Conservation (phyloP, 35 echinoderm and acorn worm genomes). For the Diadema setosum region DNA sequence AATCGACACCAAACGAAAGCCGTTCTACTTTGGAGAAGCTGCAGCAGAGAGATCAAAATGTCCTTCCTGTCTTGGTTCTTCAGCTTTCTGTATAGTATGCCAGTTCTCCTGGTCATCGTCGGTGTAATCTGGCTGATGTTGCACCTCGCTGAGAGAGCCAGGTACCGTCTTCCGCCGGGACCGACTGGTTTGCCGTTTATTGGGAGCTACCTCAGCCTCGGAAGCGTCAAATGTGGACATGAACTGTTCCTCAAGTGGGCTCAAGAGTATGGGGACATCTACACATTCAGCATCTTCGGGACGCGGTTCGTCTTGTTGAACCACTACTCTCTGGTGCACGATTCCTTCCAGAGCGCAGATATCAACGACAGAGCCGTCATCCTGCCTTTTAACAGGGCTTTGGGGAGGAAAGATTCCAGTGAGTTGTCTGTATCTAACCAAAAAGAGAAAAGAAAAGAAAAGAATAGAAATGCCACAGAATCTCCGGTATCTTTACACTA, state of each 20-base stretch:
- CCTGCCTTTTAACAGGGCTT: not conserved
- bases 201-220: not conserved
- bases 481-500: too few relatives aligned
- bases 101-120: too few relatives aligned
- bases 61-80: too few relatives aligned
- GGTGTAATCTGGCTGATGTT: conserved; percentile 44
- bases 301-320: not conserved
- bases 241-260: not conserved
- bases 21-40: too few relatives aligned
- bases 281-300: not conserved
- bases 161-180: conserved; percentile 7
- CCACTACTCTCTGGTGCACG: not conserved
- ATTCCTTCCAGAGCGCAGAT: not conserved
- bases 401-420: not conserved
- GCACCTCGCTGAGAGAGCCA: not conserved
- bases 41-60: too few relatives aligned
- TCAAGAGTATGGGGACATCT: not conserved
- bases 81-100: too few relatives aligned
- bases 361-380: not conserved
- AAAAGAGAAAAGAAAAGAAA: too few relatives aligned
- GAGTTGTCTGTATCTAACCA: too few relatives aligned
- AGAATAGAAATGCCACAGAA: too few relatives aligned
- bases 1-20: too few relatives aligned
- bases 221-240: not conserved
- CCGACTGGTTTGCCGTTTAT: conserved; percentile 12